Evolutionary conservation across 2,797 vertebrate species (phyloP), one percentile per base, ranked within the genome.

Genomic region (Pelodytes ibericus): DNA sequence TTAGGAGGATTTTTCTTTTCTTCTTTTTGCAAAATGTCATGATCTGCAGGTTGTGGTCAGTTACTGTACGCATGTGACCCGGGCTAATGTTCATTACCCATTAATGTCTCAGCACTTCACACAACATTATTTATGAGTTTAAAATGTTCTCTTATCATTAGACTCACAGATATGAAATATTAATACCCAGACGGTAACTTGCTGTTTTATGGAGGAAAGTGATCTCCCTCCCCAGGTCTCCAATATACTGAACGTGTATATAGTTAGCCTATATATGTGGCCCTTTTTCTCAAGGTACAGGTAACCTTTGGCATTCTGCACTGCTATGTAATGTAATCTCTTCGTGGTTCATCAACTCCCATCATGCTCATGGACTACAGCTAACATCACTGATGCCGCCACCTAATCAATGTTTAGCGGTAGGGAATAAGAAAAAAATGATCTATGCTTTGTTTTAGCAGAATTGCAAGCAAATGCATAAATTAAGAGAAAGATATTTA

Each of bases 161-260:
- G 74, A 51, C 58, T 79, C 56, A 81, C 70, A 61, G 13, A 15
- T 53, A 82, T 81, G n/a, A 84, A 85, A 83, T 77, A 82, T 81
- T 64, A 81, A 83, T 75, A 24, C 57, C 0, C 2, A 15, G 71
- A 61, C 69, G 30, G 70, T 72, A 72, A 78, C 63, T 72, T 20
- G 69, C 41, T 53, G 75, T 41, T 72, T n/a, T 60, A 66, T 18
- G 29, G 62, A 78, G 29, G 33, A 64, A 16, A 36, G 44, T 66
- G 18, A 77, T 20, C 3, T 24, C 20, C 49, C 44, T 15, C 22
- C 49, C 49, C 49, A 53, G 49, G 49, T 44, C n/a, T 53, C 13
- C 41, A 44, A 44, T 44, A 15, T 16, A 16, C 3, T 44, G 41
- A 16, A 3, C 13, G 18, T 16, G 15, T 13, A 44, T 16, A 16